Evolutionary conservation across 92 coral and sea anemone species (phyloP), one percentile per base, ranked within the genome.

Genomic region (Heliopora coerulea): DNA sequence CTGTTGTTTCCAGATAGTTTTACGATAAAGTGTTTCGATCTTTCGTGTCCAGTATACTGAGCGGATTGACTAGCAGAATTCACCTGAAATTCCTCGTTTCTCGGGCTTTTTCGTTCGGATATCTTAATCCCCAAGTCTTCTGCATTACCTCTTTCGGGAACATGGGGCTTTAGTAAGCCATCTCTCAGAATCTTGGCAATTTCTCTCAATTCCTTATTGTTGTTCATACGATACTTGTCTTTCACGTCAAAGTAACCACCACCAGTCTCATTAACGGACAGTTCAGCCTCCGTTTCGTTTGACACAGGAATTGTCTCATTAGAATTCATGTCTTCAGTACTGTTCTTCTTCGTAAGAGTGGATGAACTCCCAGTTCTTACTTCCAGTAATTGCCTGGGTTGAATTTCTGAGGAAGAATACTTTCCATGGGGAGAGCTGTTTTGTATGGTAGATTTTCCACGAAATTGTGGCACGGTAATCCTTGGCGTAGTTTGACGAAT

Each of bases 251-350:
- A 54, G 58, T 83, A 81, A 54, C 83, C 86, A n/a, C 96, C 96
- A 8, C 91, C 89, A 24, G 98, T 93, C 56, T 93, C 98, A 54
- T 93, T 93, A 14, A 96, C 98, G 62, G 72, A 89, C 26, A 93
- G 78, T 59, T 93, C 96, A 3, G 98, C 87, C 54, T 93, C 98
- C 23, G 98, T 93, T 78, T 93, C 98, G 75, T 93, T 93, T 12
- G 98, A 93, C 54, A 93, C 98, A 28, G 91, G 87, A 61, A 89
- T 80, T 12, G 98, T 93, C 34, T 93, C 98, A 52, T 93, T 93
- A 15, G 98, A 93, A 21, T 96, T 89, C 91, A 89, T 85, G 41
- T 93, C 98, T 62, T 90, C 96, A 28, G 83, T 92, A 35, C 85
- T 50, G 8, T 26, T 44, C 34, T 52, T 50, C 9, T 54, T 33